Evolutionary conservation across 2,888 invertebrate genomes (phyloP).

Genomic region (Acrobeloides nanus): DNA sequence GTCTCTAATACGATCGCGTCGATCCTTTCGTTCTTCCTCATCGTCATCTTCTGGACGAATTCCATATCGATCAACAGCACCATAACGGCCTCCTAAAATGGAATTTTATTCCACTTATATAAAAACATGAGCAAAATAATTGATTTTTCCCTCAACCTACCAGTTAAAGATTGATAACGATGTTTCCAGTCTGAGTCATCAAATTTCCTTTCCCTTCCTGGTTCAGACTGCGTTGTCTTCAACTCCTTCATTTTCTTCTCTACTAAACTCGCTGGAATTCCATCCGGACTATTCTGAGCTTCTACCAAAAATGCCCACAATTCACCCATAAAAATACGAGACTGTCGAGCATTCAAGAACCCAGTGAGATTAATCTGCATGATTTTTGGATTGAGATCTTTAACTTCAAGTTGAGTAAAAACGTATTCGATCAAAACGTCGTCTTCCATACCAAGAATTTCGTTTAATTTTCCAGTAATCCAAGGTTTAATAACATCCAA

Average conservation of each 20-base stretch:
- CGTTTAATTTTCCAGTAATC: constrained; percentile 93
- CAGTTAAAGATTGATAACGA: constrained; percentile 28
- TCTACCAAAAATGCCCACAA: constrained; percentile 89
- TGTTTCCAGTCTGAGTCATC: constrained; percentile 30
- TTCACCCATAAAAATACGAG: constrained; percentile 92
- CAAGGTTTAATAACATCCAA: constrained; percentile 95
- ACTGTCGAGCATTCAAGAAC: constrained; percentile 93
- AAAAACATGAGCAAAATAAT: too few species aligned
- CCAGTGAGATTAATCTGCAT: constrained; percentile 99
- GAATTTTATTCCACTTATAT: too few species aligned
- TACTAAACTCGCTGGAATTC: constrained; percentile 67
- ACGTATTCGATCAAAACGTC: constrained; percentile 98
- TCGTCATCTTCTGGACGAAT: too few species aligned
- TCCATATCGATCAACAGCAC: too few species aligned
- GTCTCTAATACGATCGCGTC: constrained; percentile 6
- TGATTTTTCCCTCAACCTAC: too few species aligned
- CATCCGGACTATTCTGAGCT: constrained; percentile 86
- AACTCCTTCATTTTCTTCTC: constrained; percentile 95
- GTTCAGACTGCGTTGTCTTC: constrained; percentile 63
- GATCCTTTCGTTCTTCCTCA: constrained; percentile 8
- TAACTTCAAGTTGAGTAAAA: constrained; percentile 78
- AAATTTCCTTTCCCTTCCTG: too few species aligned
- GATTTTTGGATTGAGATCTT: constrained; percentile 58
- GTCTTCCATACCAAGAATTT: constrained; percentile 91
- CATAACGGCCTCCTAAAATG: too few species aligned